These are phyloP conservation scores for Trichopria drosophilae DNA, from an alignment of 2,888 invertebrate genomes.

Conservation along the genomic window DNA sequence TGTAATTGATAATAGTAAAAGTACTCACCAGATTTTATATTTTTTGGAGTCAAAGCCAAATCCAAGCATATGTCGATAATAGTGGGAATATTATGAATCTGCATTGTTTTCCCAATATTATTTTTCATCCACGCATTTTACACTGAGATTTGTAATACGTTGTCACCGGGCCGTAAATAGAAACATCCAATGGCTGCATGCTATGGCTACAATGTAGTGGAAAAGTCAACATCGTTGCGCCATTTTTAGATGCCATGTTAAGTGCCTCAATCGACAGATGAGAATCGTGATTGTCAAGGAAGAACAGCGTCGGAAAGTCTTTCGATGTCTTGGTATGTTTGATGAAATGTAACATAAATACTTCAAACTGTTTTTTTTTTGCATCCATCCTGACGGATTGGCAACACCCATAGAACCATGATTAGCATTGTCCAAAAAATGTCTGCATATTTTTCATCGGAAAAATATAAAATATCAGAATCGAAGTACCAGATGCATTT, in stretches of 20 bases:
- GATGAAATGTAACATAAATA: slow-evolving; percentile 30
- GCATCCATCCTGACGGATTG: slow-evolving; percentile 44
- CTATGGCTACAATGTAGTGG: slow-evolving; percentile 19
- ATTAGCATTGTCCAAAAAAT: slow-evolving; percentile 32
- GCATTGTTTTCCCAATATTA: slow-evolving; percentile 15
- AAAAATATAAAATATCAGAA: slow-evolving; percentile 20
- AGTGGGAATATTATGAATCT: slow-evolving; percentile 29
- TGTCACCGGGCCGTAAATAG: slow-evolving; percentile 12
- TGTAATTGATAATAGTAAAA: too few species aligned
- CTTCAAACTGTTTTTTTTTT: slow-evolving; percentile 40
- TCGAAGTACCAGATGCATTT: slow-evolving; percentile 33
- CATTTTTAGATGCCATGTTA: slow-evolving; percentile 22
- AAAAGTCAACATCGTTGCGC: slow-evolving; percentile 13
- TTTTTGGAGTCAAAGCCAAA: slow-evolving; percentile 9
- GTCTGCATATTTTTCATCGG: slow-evolving; percentile 30
- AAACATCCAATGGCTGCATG: slow-evolving; percentile 19
- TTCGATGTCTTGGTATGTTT: slow-evolving; percentile 13
- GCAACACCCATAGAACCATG: slow-evolving; percentile 34
- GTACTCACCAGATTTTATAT: too few species aligned
- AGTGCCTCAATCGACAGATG: slow-evolving; percentile 37
- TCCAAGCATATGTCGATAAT: slow-evolving; percentile 31
- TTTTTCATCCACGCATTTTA: slow-evolving; percentile 4
- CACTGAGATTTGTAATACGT: slow-evolving; percentile 8
- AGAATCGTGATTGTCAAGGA: slow-evolving; percentile 35
- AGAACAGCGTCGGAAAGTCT: slow-evolving; percentile 26